Base-by-base conservation (phyloP, 2,888 invertebrate genomes). In the Synanthedon andrenaeformis region DNA sequence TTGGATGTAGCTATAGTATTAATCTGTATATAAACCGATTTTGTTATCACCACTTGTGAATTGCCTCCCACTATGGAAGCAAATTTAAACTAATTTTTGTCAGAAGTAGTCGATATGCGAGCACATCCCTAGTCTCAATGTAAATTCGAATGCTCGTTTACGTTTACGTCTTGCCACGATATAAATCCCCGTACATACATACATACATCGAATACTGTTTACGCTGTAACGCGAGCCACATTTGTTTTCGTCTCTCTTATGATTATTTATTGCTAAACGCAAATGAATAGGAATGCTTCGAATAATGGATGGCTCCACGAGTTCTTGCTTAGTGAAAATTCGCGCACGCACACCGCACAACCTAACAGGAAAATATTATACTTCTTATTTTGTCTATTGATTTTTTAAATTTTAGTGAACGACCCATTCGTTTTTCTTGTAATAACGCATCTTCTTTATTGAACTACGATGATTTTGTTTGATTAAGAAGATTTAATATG, bases 211-310 rank as follows among this genome's bases (percentile, higher is more conserved):
- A 3, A 45, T 11, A 14, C 48, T 45, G n/a, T 14, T 14, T 14
- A 13, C 48, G 48, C n/a, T 17, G 48, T 45, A 13, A 13, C 13
- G 48, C 62, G 59, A 51, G 55, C 58, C 53, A 55, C 63, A 62
- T 65, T 66, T 67, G 70, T 64, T 62, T 62, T 56, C 61, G 42
- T 59, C 61, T 59, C 59, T 56, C 63, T 70, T 61, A 61, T 56
- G 60, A 69, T 66, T 67, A 67, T 71, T 70, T 69, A 72, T 66
- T 59, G 59, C 59, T 23, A 19, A 42, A 41, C 52, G 35, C 52
- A 54, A 54, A 54, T 54, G 54, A 54, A 52, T 52, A 52, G 50
- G 54, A 49, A 52, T 54, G 41, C 41, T 35, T 13, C 49, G 52
- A 49, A 52, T 54, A 51, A 35, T 35, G 35, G 35, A 35, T 35